These are phyloP conservation scores for Tetramorium alpestre DNA, from an alignment of 1,140 invertebrate species.

Conservation along the genomic window DNA sequence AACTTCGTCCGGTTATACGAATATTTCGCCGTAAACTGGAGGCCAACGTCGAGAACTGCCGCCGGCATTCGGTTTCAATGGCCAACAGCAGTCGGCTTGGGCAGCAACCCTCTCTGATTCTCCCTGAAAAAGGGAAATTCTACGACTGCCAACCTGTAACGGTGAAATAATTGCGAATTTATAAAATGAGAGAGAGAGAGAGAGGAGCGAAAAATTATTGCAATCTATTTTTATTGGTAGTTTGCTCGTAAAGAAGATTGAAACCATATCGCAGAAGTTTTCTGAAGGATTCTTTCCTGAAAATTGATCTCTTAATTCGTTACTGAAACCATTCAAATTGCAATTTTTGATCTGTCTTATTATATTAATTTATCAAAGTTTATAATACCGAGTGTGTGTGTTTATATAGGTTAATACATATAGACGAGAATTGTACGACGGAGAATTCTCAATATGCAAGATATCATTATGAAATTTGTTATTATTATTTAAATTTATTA, in stretches of 20 bases:
- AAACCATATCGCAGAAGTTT: neutral
- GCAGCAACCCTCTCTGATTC: conserved; percentile 54
- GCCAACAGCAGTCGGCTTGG: conserved; percentile 56
- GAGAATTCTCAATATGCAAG: neutral
- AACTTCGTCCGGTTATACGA: conserved; percentile 73
- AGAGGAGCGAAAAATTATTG: neutral
- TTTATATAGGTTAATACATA: neutral
- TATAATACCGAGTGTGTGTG: neutral
- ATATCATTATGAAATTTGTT: neutral
- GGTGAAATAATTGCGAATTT: conserved; percentile 40
- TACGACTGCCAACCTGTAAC: conserved; percentile 33
- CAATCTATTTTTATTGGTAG: conserved; percentile 38
- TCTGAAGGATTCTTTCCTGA: neutral
- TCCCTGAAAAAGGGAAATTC: conserved; percentile 30
- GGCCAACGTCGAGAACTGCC: conserved; percentile 59
- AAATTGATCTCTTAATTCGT: neutral
- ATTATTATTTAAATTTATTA: neutral
- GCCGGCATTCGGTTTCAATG: conserved; percentile 54
- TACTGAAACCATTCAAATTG: neutral
- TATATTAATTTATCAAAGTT: neutral
- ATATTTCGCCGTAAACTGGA: conserved; percentile 72
- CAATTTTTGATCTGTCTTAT: neutral
- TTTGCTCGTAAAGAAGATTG: neutral
- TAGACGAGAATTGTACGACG: neutral
- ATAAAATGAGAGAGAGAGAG: conserved; percentile 4